Conservation (phyloP, 2,113 vertebrate genomes). For the Apaloderma vittatum region DNA sequence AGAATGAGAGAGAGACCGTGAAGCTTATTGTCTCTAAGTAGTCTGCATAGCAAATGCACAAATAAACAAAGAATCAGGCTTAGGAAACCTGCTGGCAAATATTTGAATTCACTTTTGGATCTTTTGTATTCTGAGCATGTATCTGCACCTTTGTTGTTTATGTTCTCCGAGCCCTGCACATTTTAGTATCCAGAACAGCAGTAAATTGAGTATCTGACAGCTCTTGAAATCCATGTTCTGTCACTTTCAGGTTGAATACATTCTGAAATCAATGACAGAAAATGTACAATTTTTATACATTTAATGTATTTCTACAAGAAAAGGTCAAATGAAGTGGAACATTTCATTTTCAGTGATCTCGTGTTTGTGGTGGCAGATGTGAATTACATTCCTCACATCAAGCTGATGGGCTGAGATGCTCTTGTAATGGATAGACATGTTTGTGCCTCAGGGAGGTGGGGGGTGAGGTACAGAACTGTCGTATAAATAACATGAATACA, state of each 20-base stretch:
- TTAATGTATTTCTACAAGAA: constrained; percentile 68
- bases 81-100: background rate
- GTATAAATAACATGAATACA: background rate
- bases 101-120: background rate
- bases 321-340: constrained; percentile 70
- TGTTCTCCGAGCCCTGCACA: background rate
- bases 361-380: background rate
- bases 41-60: background rate
- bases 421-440: background rate
- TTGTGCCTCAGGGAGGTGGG: background rate
- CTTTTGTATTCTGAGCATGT: constrained; percentile 38
- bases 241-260: constrained; percentile 56
- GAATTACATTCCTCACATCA: background rate
- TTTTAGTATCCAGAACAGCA: constrained; percentile 44
- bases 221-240: constrained; percentile 52
- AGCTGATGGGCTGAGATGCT: background rate
- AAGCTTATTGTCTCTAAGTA: background rate
- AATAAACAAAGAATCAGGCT: background rate
- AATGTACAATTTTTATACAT: constrained; percentile 55
- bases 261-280: constrained; percentile 64
- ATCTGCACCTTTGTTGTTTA: constrained; percentile 37
- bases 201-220: constrained; percentile 67
- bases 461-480: background rate
- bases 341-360: constrained; percentile 17
- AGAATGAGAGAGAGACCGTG: background rate